These are phyloP conservation scores for Micromesistius poutassou DNA, from an alignment of 2,797 vertebrate genomes.

Conservation along the genomic window DNA sequence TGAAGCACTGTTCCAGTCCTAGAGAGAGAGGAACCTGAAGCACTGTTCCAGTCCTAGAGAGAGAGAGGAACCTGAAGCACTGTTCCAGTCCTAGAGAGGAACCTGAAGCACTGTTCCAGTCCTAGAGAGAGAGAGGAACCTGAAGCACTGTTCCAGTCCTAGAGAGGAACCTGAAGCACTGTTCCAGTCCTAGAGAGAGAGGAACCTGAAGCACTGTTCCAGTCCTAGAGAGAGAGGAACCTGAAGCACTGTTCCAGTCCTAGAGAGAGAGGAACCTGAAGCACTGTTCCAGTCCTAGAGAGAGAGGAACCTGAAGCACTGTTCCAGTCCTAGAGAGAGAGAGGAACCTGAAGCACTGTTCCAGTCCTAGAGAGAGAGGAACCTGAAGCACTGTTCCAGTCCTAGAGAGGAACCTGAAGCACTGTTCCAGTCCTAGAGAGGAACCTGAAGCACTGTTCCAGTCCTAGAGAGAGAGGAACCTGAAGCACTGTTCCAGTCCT, in stretches of 20 bases:
- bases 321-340: slow-evolving; percentile 14
- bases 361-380: slow-evolving; percentile 5
- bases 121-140: too few species aligned
- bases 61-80: too few species aligned
- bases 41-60: slow-evolving; percentile 23
- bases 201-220: slow-evolving; percentile 46
- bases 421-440: slow-evolving; percentile 21
- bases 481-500: slow-evolving; percentile 37
- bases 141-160: slow-evolving; percentile 37
- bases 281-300: slow-evolving; percentile 26
- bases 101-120: slow-evolving; percentile 41
- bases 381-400: slow-evolving; percentile 41
- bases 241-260: slow-evolving; percentile 38
- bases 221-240: neutral
- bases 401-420: slow-evolving; percentile 32
- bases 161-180: slow-evolving; percentile 39
- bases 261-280: too few species aligned
- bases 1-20: slow-evolving; percentile 37
- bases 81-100: slow-evolving; percentile 17
- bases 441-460: slow-evolving; percentile 44
- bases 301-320: slow-evolving; percentile 45
- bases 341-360: slow-evolving; percentile 48
- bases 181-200: slow-evolving; percentile 14
- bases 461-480: neutral
- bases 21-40: too few species aligned